Conservation (phyloP, 2,113 vertebrate genomes). For the Thryonomys swinderianus region DNA sequence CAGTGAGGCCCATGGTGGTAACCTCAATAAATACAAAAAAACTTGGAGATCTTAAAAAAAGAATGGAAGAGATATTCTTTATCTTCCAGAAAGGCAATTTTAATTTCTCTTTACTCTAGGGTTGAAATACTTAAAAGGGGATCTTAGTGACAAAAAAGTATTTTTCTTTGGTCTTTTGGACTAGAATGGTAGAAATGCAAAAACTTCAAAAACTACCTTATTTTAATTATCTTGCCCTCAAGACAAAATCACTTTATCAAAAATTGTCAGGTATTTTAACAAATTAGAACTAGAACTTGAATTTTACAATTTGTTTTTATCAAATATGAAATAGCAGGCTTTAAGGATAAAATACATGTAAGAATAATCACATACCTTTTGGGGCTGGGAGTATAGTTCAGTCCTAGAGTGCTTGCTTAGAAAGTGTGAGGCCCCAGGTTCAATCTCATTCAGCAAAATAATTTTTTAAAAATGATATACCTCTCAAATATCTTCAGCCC, state of each 20-base stretch:
- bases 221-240: not conserved
- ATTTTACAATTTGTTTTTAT: not conserved
- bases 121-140: conserved; percentile 35
- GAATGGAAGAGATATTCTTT: not conserved
- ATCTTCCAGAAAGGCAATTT: conserved; percentile 35
- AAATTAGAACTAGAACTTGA: not conserved
- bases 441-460: too few relatives aligned
- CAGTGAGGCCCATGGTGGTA: conserved; percentile 27
- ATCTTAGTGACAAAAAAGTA: not conserved
- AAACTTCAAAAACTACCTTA: not conserved
- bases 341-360: conserved; percentile 6
- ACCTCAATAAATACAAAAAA: conserved; percentile 34
- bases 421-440: not conserved
- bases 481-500: too few relatives aligned
- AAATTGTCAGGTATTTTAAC: not conserved
- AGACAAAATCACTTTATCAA: not conserved
- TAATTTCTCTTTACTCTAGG: conserved; percentile 41
- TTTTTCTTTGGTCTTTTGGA: not conserved
- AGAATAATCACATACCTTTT: not conserved
- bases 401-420: not conserved
- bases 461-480: too few relatives aligned
- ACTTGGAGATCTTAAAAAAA: conserved; percentile 28
- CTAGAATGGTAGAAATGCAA: not conserved
- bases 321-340: not conserved
- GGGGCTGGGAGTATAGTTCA: not conserved